Evolutionary conservation across 2,888 invertebrate species (phyloP), one percentile per base, ranked within the genome.

Genomic region (Fragum fragum): DNA sequence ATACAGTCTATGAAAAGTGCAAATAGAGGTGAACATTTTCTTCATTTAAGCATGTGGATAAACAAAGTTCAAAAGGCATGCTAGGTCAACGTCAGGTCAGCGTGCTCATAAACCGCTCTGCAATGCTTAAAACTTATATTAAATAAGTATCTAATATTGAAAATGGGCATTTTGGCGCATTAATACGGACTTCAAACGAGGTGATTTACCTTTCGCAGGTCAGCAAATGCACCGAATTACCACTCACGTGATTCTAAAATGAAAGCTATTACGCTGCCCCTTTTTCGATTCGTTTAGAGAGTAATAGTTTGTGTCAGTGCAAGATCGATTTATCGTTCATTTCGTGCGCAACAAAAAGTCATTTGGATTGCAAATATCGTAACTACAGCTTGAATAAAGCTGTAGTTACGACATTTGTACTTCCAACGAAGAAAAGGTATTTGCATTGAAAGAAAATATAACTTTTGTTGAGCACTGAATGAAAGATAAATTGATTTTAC

Each of bases 51-150:
- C 77, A 82, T 72, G 77, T 69, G 85, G 81, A 77, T 85, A 85
- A 85, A 85, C 82, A 85, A 76, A 82, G 85, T 85, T 85, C 85
- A 85, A 85, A 85, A 81, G 85, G 79, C 79, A 82, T 71, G 79
- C 68, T 82, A 39, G 85, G 85, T 85, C 85, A 79, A n/a, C n/a
- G 36, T 47, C 39, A 68, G 85, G 85, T 85, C 85, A 85, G 39
- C 42, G 57, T 76, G 77, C 77, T 79, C 85, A 66, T 85, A 85
- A 85, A 69, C 32, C 23, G 66, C 42, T n/a, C 66, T 76, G 78
- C 76, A 79, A 79, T 76, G 71, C 73, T 79, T 57, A 79, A 76
- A 78, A 69, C 73, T 77, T 79, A 79, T 79, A 79, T 81, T 77
- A 73, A 76, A 78, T 78, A 80, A 76, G 76, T 84, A 84, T 78